Percentiles rank a stretch among this genome's conserved stretches.
phyloP scores from a whole-genome alignment of 2,888 invertebrate species.

The Metalampra italica region DNA sequence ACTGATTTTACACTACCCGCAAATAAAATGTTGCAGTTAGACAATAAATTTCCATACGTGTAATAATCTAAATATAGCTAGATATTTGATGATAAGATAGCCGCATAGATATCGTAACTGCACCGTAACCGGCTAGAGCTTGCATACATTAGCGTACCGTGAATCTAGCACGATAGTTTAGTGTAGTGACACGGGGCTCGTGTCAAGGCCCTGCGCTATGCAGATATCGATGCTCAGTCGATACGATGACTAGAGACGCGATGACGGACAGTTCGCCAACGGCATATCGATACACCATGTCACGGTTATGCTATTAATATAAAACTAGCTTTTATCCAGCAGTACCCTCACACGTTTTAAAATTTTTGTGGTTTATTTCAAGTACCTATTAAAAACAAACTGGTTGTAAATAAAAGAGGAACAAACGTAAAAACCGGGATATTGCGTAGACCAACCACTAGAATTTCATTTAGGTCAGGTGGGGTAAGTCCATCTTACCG shows the following conservation, averaged over 20 bases:
- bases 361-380: no score
- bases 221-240: slow-evolving; percentile 57
- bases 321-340: not conserved
- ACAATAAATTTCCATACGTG: not conserved
- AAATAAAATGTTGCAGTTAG: not conserved
- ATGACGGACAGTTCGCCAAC: not conserved
- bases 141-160: not conserved
- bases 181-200: slow-evolving; percentile 6
- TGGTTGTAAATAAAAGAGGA: no score
- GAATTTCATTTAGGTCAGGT: no score
- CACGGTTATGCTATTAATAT: not conserved
- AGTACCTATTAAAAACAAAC: no score
- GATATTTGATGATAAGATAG: slow-evolving; percentile 1
- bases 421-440: no score
- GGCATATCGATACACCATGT: not conserved
- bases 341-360: no score
- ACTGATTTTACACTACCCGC: no score
- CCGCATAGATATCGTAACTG: slow-evolving; percentile 4
- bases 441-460: no score
- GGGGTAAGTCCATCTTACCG: no score
- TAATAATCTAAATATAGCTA: not conserved
- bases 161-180: not conserved
- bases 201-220: slow-evolving; percentile 64
- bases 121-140: not conserved
- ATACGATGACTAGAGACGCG: slow-evolving; percentile 17